Base-by-base conservation (phyloP, 2,113 vertebrate genomes). In the Mustela lutreola region DNA sequence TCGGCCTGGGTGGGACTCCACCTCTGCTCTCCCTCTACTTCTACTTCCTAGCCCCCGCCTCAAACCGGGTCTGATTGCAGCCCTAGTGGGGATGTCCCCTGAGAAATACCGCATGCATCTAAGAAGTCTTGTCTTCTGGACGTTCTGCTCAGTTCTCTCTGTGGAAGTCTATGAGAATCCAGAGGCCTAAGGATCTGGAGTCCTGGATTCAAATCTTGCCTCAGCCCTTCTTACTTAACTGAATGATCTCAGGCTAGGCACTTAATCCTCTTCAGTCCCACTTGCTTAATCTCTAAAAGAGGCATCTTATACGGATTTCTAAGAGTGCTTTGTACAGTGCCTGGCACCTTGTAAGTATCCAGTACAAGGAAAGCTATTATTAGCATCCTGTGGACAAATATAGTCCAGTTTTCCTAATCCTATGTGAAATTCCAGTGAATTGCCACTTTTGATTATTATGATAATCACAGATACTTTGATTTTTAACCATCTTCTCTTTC, bases 401-500 rank as follows among this genome's bases (percentile, higher is more conserved):
- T 1, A 24, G n/a, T 31, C 33, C 14, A 8, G 0, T 96, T 85
- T 94, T 65, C n/a, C 22, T 63, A 93, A 87, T 31, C 65, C 16
- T 58, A 15, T 53, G 12, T 81, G 48, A 87, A 89, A 86, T 78
- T 88, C 48, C 65, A 75, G 5, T n/a, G 42, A 96, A 76, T 36
- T 75, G 21, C 56, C 48, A 45, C 70, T 65, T 92, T 87, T 62
- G 39, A 88, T 91, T 84, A 42, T 95, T 80, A 80, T 60, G 42
- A 22, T 79, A 50, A 70, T 75, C 67, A 80, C 15, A 89, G 82
- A 86, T 76, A 26, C 76, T 71, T 62, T 48, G n/a, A 78, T 62
- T 73, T 79, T 87, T 39, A 81, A 97, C 28, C 28, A n/a, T 75
- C 58, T 94, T 87, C 15, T 11, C 7, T 90, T 95, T 67, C 28